Percentiles rank a stretch among this genome's conserved stretches.
Conservation (phyloP, 2,888 invertebrate genomes). For the Leptopterna dolabrata region DNA sequence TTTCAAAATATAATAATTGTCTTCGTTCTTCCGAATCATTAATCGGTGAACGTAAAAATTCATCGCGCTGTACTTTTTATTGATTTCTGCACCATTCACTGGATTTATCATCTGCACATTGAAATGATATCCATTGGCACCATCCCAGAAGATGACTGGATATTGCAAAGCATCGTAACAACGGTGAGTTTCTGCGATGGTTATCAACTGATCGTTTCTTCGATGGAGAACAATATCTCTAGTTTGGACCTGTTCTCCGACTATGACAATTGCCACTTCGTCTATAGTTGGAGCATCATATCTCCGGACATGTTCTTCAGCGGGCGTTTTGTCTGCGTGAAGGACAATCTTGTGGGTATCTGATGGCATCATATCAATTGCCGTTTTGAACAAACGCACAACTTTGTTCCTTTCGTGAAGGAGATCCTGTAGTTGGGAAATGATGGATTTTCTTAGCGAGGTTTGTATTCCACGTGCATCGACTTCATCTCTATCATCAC, state of each 20-base stretch:
- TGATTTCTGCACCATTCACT: background rate
- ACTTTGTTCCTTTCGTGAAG: constrained; percentile 63
- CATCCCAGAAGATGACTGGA: constrained; percentile 54
- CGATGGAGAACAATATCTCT: background rate
- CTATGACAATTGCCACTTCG: background rate
- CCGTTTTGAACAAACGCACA: constrained; percentile 64
- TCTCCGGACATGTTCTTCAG: background rate
- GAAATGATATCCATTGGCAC: constrained; percentile 61
- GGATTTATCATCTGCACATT: constrained; percentile 47
- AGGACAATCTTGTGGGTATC: too few species aligned
- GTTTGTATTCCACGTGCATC: background rate
- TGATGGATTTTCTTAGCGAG: background rate
- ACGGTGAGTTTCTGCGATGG: constrained; percentile 33
- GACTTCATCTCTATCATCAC: background rate
- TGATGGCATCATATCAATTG: constrained; percentile 63
- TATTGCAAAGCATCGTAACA: constrained; percentile 26
- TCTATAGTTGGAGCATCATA: constrained; percentile 8
- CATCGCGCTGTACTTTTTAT: too few species aligned
- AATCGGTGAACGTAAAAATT: background rate
- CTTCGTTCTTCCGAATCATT: background rate
- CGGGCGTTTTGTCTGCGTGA: background rate
- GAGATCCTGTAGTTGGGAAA: constrained; percentile 41
- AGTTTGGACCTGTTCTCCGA: background rate
- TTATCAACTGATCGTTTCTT: constrained; percentile 7
- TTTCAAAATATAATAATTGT: too few species aligned